Evolutionary conservation across 2,888 invertebrate genomes (phyloP), one percentile per base, ranked within the genome.

Genomic region (Agriotes lineatus): DNA sequence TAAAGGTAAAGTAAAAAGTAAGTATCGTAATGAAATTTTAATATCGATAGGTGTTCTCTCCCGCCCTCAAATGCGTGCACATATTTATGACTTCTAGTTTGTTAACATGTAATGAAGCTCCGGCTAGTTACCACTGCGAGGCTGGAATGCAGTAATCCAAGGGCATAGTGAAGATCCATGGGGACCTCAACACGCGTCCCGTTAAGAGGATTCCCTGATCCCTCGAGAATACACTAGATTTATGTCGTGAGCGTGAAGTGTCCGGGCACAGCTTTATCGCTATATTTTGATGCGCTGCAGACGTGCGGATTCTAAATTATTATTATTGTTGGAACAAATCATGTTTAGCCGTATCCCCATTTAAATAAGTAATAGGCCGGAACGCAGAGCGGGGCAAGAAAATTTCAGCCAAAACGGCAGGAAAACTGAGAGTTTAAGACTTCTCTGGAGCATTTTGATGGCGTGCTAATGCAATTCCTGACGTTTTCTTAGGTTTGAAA

Each of bases 181-280:
- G 78, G 78, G 79, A 78, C 78, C 69, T 52, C 67, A 77, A 77
- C 79, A 80, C 80, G 78, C 79, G 79, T 76, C 75, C 74, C 77
- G 74, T 79, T 82, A 82, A 82, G 81, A 82, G 82, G 82, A 82
- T 82, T 82, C 79, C 71, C 74, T 72, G 76, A 78, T 79, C 80
- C 79, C 80, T 65, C 66, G 80, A 73, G 81, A 79, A 75, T 74
- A 77, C 76, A 77, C 78, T 77, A 82, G 83, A 83, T 83, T 83
- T 83, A 83, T 83, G 81, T 82, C 82, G 79, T 76, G 78, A 76
- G 80, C 81, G 80, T 81, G 80, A 80, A 80, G 77, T 78, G 79
- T 80, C 80, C 79, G 77, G 73, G 65, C 75, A 74, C 75, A 79
- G 81, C 81, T 82, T 82, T 82, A 82, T 81, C 80, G 80, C 79